Conservation (phyloP, 2,888 invertebrate genomes). For the Cordylochernes scorpioides region DNA sequence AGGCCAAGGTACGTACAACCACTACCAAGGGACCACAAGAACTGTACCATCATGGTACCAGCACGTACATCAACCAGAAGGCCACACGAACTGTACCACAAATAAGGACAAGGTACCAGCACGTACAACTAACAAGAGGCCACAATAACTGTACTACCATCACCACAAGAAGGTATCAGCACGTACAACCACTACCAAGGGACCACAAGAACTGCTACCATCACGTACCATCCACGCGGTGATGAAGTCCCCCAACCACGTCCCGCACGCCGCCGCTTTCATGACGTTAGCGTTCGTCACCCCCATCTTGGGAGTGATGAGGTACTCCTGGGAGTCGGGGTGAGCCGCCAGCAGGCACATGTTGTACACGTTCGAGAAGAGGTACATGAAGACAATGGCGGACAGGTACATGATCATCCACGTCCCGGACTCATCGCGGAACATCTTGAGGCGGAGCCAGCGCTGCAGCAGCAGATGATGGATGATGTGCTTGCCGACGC, state of each 20-base stretch:
- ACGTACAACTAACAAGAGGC: not conserved
- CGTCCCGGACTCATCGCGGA: conserved; percentile 26
- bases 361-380: conserved; percentile 27
- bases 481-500: conserved; percentile 25
- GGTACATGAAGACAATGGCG: conserved; percentile 24
- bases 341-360: conserved; percentile 21
- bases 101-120: not conserved
- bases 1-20: too few relatives aligned
- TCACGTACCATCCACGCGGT: conserved; percentile 26
- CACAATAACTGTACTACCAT: too few relatives aligned
- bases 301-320: conserved; percentile 25
- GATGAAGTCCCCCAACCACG: conserved; percentile 28
- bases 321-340: conserved; percentile 19
- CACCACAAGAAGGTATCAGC: too few relatives aligned
- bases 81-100: not conserved
- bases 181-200: too few relatives aligned
- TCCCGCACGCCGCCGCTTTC: conserved; percentile 28
- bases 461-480: conserved; percentile 24
- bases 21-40: not conserved
- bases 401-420: conserved; percentile 28
- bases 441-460: conserved; percentile 26
- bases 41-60: too few relatives aligned
- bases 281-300: conserved; percentile 25
- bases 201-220: not conserved
- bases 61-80: not conserved